phyloP scores from a whole-genome alignment of 2,113 vertebrate species.

The Gambusia holbrooki region DNA sequence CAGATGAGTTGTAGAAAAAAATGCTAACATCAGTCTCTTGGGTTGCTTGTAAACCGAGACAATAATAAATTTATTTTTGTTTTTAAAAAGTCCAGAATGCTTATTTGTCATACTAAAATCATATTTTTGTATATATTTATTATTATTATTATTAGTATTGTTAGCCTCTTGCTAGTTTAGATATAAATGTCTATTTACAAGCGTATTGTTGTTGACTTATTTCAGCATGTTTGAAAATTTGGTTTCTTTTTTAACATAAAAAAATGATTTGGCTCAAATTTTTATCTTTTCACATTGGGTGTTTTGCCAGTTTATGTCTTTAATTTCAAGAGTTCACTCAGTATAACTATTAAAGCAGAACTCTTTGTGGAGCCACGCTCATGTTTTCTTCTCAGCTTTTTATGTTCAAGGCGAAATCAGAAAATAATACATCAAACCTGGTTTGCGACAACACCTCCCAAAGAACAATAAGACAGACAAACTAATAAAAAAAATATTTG shows the following conservation, averaged over 20 bases:
- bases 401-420: constrained; percentile 6
- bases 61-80: too few species aligned
- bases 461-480: background rate
- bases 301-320: constrained; percentile 27
- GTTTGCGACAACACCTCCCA: constrained; percentile 43
- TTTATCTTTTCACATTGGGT: constrained; percentile 14
- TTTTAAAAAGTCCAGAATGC: too few species aligned
- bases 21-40: too few species aligned
- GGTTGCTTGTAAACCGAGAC: too few species aligned
- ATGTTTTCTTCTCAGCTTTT: constrained; percentile 10
- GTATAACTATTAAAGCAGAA: constrained; percentile 9
- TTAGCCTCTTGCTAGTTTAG: background rate
- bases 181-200: background rate
- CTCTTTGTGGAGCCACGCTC: constrained; percentile 16
- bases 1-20: too few species aligned
- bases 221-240: constrained; percentile 52
- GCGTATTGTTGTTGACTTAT: background rate
- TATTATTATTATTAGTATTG: too few species aligned
- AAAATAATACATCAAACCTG: constrained; percentile 34
- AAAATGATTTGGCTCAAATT: background rate
- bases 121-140: too few species aligned
- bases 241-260: constrained; percentile 5
- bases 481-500: background rate
- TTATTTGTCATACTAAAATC: too few species aligned
- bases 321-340: constrained; percentile 28